Conservation (phyloP, 2,113 vertebrate genomes). For the Mastomys coucha region DNA sequence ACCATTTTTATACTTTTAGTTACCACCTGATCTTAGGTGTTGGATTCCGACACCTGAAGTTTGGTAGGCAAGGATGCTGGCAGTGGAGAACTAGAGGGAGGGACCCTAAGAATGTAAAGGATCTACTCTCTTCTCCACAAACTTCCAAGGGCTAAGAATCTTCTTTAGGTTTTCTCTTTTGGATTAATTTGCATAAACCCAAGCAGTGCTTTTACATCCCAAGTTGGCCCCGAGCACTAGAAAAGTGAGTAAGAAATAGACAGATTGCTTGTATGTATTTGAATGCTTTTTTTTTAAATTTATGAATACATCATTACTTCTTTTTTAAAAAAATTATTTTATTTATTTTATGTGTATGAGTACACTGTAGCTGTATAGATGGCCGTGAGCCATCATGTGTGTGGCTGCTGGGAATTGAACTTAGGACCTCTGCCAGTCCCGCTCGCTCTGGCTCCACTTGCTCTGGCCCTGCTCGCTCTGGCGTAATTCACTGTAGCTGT, state of each 20-base stretch:
- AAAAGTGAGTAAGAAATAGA: not conserved
- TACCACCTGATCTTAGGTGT: not conserved
- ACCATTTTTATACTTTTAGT: not conserved
- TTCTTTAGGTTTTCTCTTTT: not conserved
- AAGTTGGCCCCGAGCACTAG: too few relatives aligned
- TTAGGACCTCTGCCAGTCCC: too few relatives aligned
- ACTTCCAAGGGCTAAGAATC: not conserved
- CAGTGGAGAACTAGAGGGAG: not conserved
- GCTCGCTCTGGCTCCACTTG: too few relatives aligned
- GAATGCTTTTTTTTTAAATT: not conserved
- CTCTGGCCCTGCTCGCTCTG: too few relatives aligned
- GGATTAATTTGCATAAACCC: not conserved
- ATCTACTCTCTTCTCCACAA: not conserved
- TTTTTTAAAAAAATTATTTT: too few relatives aligned
- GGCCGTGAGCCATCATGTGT: too few relatives aligned
- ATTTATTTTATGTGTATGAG: too few relatives aligned
- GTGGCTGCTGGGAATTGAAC: too few relatives aligned
- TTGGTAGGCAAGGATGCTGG: not conserved
- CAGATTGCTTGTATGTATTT: not conserved
- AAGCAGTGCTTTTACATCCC: not conserved
- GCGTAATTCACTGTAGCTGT: too few relatives aligned
- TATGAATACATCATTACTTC: too few relatives aligned
- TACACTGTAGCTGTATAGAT: too few relatives aligned
- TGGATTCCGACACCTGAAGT: not conserved
- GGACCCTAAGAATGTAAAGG: rapidly evolving